Evolutionary conservation across 2,797 vertebrate genomes (phyloP), one percentile per base, ranked within the genome.

Genomic region (Benthosema pterotum): DNA sequence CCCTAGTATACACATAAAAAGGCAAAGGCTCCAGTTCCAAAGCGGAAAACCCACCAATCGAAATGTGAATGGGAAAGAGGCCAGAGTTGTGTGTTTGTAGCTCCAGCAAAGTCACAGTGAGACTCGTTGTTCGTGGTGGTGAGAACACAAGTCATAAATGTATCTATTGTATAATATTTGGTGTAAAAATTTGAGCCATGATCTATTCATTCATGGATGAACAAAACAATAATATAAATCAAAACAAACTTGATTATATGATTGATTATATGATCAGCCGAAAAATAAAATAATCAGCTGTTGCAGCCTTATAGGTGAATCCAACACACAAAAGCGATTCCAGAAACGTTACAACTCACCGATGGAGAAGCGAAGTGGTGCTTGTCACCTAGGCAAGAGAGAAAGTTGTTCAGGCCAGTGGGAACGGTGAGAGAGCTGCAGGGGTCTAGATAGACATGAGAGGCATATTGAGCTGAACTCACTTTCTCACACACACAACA

Each of bases 391-490:
- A 8, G 32, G 32, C 5, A 9, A 2, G 12, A 46, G 5, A 15
- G 45, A 13, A 12, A 13, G 43, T 45, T n/a, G 43, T 45, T n/a
- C 12, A 15, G 12, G 45, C n/a, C 45, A 14, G 45, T 46, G 45
- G 45, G 45, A n/a, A 15, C n/a, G 13, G 63, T 66, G 67, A 70
- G 67, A 74, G 78, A 80, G 72, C 48, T 5, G 22, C 42, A 38
- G 54, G 53, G 69, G 80, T 79, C 69, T 67, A 47, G 66, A n/a
- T n/a, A n/a, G 60, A 1, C 11, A 66, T 3, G 72, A 52, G 77
- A 69, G 76, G 69, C n/a, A 22, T 78, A 50, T 82, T 38, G 5
- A 2, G 6, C 32, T 38, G 32, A 38, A 38, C 32, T 38, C 32
- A 38, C 1, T n/a, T n/a, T n/a, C n/a, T n/a, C n/a, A 38, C 28